These are phyloP conservation scores for Musca domestica DNA, from an alignment of 1,140 invertebrate genomes.

Conservation along the genomic window DNA sequence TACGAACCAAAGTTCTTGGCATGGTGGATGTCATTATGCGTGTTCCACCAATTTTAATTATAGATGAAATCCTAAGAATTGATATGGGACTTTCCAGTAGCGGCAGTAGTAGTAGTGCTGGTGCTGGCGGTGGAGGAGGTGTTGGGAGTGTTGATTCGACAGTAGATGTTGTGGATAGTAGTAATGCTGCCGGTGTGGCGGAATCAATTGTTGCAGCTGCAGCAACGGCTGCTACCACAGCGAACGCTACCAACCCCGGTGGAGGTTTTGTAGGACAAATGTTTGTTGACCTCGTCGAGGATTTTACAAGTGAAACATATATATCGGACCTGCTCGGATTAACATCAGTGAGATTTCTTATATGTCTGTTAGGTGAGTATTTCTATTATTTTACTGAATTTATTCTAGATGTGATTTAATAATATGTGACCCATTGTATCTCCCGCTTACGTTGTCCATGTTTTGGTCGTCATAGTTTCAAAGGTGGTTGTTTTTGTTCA, in stretches of 20 bases:
- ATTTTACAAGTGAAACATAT: conserved; percentile 56
- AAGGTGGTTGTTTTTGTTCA: no score
- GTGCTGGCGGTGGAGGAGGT: background rate
- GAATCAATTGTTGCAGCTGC: conserved; percentile 39
- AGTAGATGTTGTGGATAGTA: background rate
- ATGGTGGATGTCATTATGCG: conserved; percentile 75
- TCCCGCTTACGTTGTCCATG: no score
- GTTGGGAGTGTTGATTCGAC: no score
- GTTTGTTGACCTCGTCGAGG: conserved; percentile 44
- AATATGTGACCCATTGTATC: no score
- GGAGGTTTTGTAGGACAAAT: conserved; percentile 38
- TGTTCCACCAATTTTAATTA: conserved; percentile 83
- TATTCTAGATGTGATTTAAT: no score
- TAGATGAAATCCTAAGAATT: conserved; percentile 81
- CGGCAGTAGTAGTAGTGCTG: background rate
- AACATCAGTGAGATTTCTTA: conserved; percentile 60
- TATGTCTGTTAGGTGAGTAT: conserved; percentile 63
- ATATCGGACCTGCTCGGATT: conserved; percentile 59
- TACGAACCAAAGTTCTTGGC: conserved; percentile 63
- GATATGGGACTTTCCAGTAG: conserved; percentile 46
- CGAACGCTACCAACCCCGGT: conserved; percentile 34
- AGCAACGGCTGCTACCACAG: conserved; percentile 9
- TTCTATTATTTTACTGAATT: no score
- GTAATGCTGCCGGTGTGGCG: conserved; percentile 40
- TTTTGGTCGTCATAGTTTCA: no score